Conservation (phyloP, 2,888 invertebrate species). For the Mechanitis mazaeus region DNA sequence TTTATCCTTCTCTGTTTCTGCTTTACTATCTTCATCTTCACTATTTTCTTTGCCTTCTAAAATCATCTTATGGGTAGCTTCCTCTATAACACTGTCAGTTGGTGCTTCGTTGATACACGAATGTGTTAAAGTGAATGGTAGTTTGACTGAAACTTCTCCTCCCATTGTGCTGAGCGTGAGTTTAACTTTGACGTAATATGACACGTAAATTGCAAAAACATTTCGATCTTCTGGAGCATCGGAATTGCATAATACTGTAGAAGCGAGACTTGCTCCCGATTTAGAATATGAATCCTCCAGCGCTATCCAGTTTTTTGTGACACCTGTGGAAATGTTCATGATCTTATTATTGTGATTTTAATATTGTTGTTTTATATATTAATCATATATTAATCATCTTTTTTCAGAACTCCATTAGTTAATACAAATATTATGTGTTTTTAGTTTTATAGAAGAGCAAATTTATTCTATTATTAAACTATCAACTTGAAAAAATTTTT, state of each 20-base stretch:
- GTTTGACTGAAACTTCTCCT: slow-evolving; percentile 85
- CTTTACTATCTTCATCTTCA: slow-evolving; percentile 62
- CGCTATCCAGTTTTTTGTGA: slow-evolving; percentile 94
- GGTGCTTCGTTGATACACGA: slow-evolving; percentile 80
- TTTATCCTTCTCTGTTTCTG: slow-evolving; percentile 54
- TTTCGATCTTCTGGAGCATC: slow-evolving; percentile 85
- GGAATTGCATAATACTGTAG: slow-evolving; percentile 73
- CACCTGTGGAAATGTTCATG: slow-evolving; percentile 66
- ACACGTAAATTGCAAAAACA: slow-evolving; percentile 93
- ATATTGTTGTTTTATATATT: no score
- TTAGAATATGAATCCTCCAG: slow-evolving; percentile 90
- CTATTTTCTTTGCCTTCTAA: slow-evolving; percentile 68
- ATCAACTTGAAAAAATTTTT: no score
- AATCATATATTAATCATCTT: no score
- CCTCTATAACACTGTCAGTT: slow-evolving; percentile 71
- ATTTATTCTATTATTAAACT: no score
- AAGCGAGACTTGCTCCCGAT: slow-evolving; percentile 79
- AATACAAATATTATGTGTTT: no score
- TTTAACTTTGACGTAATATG: slow-evolving; percentile 93
- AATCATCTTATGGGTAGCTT: slow-evolving; percentile 67
- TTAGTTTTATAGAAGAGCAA: no score
- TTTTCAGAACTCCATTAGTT: no score
- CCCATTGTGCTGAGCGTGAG: slow-evolving; percentile 88
- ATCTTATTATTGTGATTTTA: no score
- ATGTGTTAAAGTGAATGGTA: slow-evolving; percentile 88